Base-by-base conservation (phyloP, 2,888 invertebrate genomes). In the Oithona nana region DNA sequence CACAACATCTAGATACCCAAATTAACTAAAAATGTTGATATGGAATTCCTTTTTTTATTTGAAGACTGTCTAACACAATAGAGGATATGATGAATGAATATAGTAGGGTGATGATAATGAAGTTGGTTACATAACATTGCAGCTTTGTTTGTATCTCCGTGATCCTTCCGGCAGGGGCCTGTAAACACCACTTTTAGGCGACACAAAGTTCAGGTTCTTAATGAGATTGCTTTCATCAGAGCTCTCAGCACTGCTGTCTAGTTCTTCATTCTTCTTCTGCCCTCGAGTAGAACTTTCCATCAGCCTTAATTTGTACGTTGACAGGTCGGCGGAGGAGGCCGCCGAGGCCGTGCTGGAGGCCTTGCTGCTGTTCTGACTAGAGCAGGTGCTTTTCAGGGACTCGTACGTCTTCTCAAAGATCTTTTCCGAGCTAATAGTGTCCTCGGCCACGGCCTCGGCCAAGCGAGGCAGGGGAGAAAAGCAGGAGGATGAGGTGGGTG, bases 191-290 rank as follows among this genome's bases (percentile, higher is more conserved):
- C 49, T 16, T 29, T 59, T 59, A 16, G 59, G 59, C 1, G 59
- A 59, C 20, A 59, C 49, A 26, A 59, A 59, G 28, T 49, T 59
- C 48, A 59, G 28, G 49, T 50, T 59, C n/a, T 59, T 59, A 26
- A 59, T 26, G 49, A 59, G 59, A 3, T 26, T 24, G 20, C 28
- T 56, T 24, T n/a, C n/a, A n/a, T n/a, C n/a, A n/a, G n/a, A n/a
- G n/a, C n/a, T n/a, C 13, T 20, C 24, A 20, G 22, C 11, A n/a
- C 13, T 3, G 28, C 2, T 8, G n/a, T n/a, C n/a, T n/a, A n/a
- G n/a, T n/a, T n/a, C n/a, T n/a, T n/a, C n/a, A n/a, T n/a, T n/a
- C n/a, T n/a, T n/a, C n/a, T n/a, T n/a, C n/a, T n/a, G n/a, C n/a
- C n/a, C n/a, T n/a, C n/a, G n/a, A n/a, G n/a, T n/a, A 49, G 26